Conservation (phyloP, 2,113 vertebrate species). For the Haemorhous mexicanus region DNA sequence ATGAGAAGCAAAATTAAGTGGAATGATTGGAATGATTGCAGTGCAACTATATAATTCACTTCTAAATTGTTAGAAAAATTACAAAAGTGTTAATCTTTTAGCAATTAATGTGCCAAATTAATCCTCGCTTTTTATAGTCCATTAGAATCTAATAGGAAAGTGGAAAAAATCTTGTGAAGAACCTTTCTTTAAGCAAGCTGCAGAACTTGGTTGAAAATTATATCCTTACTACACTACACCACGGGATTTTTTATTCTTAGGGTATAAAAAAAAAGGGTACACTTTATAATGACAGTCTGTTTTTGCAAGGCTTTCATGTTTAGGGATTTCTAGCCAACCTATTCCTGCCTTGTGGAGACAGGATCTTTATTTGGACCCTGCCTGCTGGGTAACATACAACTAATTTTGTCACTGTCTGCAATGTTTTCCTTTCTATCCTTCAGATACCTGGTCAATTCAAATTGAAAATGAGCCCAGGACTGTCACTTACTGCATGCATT, state of each 20-base stretch:
- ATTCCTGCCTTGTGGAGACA: neutral
- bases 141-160: neutral
- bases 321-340: neutral
- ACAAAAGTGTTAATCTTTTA: neutral
- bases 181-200: neutral
- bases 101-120: conserved; percentile 15
- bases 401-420: neutral
- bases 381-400: neutral
- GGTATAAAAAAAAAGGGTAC: neutral
- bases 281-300: neutral
- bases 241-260: neutral
- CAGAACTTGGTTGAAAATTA: neutral
- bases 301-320: neutral
- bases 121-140: neutral
- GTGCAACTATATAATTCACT: neutral
- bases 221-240: neutral
- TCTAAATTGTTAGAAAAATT: conserved; percentile 9
- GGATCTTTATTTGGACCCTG: neutral
- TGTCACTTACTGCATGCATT: neutral
- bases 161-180: neutral
- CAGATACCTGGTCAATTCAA: neutral
- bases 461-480: neutral
- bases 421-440: neutral
- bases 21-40: neutral
- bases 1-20: conserved; percentile 27